Evolutionary conservation across 1,140 invertebrate genomes (phyloP).

Genomic region (Glossosoma conforme): DNA sequence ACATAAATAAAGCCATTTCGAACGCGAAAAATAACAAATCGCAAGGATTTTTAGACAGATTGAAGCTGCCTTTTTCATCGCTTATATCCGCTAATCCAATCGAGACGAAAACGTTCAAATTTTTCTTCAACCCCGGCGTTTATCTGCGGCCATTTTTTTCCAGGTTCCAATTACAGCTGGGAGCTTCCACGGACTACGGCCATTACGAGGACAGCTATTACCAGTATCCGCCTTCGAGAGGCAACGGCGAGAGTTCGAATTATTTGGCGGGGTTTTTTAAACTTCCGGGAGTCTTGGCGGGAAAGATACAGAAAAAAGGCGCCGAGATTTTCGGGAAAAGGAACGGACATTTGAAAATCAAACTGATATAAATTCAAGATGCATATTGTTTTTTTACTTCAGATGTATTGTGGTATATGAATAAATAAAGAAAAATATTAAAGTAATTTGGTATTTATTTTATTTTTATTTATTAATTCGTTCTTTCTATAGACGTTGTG

Average conservation of each 20-base stretch:
- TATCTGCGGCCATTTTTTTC: constrained; percentile 18
- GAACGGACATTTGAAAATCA: not conserved
- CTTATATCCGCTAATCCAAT: too few species aligned
- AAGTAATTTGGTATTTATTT: too few species aligned
- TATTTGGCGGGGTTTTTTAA: constrained; percentile 3
- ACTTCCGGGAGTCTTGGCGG: constrained; percentile 11
- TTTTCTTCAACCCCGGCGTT: constrained; percentile 19
- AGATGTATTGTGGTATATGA: too few species aligned
- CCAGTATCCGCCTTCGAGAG: not conserved
- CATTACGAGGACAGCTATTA: constrained; percentile 4
- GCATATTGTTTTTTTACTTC: too few species aligned
- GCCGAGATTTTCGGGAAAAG: constrained; percentile 6
- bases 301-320: constrained; percentile 12
- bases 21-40: not conserved
- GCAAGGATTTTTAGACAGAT: not conserved
- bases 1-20: constrained; percentile 2
- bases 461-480: too few species aligned
- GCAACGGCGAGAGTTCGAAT: not conserved
- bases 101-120: constrained; percentile 18
- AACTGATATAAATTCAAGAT: too few species aligned
- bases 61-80: too few species aligned
- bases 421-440: too few species aligned
- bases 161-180: constrained; percentile 21
- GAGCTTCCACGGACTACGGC: not conserved
- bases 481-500: too few species aligned